These are phyloP conservation scores for mouse (Mus musculus) DNA, from an alignment of 2,113 vertebrate species.

Conservation along the genomic window DNA sequence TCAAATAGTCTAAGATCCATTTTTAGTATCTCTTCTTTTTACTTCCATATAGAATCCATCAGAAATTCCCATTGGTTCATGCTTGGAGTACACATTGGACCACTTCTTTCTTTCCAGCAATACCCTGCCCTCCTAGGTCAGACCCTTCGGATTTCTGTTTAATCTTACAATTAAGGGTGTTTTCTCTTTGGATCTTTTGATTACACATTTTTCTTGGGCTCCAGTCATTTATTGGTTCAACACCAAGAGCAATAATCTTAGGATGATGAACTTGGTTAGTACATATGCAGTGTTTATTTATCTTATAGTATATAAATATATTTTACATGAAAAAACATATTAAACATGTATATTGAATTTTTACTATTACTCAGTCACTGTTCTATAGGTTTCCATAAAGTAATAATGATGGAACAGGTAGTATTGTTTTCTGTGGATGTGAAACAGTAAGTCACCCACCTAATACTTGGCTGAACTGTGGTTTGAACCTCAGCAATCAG, in stretches of 20 bases:
- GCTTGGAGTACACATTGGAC: neutral
- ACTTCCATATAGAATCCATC: neutral
- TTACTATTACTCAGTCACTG: neutral
- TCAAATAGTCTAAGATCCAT: neutral
- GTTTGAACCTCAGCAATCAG: neutral
- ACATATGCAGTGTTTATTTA: neutral
- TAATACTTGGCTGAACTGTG: neutral
- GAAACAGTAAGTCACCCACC: neutral
- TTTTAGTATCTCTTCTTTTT: neutral
- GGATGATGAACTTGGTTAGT: conserved; percentile 9
- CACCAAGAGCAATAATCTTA: neutral
- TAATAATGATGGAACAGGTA: neutral
- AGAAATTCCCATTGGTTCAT: neutral
- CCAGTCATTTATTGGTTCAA: neutral
- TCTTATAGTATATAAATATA: neutral
- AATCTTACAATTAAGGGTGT: neutral
- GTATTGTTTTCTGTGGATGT: neutral
- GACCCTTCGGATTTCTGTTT: neutral
- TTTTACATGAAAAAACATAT: neutral
- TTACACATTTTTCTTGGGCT: neutral
- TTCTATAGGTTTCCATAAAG: neutral
- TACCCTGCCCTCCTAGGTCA: neutral
- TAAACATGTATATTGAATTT: neutral
- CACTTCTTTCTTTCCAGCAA: neutral
- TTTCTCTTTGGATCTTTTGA: neutral